Evolutionary conservation across 2,113 vertebrate genomes (phyloP), one percentile per base, ranked within the genome.

Genomic region (Atractosteus spatula): DNA sequence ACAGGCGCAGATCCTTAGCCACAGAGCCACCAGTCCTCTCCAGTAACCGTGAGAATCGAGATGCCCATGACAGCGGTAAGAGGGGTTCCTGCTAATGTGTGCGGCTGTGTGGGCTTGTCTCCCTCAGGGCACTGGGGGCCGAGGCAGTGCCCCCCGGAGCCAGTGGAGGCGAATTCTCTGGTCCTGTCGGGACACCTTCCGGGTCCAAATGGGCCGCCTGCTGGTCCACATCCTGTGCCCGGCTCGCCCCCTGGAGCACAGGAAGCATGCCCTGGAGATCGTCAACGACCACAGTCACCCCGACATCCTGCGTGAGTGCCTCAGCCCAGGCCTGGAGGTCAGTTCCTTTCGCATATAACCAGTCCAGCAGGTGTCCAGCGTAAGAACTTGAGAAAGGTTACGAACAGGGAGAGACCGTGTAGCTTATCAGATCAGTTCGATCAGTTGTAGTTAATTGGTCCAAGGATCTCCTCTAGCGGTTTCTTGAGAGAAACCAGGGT

Each of bases 221-320:
- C 89, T 99, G 16, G 95, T 96, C n/a, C 93, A 98, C 82, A 89
- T 87, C 0, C 87, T 97, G 66, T 96, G 95, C 72, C 94, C 96
- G 7, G 3, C 80, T 0, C 93, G 88, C 54, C 79, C 87, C 3
- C 78, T 94, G 55, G 88, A 87, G 44, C 93, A 95, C 71, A 92
- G 96, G 79, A 96, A 87, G 78, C 91, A 95, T 81, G 89, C 87
- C 17, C 87, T 99, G 71, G 93, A 95, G 70, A 92, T 99, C 80
- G 81, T 95, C 47, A 82, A 69, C 8, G 96, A 98, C 82, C 86
- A 93, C 55, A 94, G 85, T 80, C 86, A 96, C 77, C 86, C 94
- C 16, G 97, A 98, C 73, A 96, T 99, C 84, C 87, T 99, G 7
- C 93, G 94, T 68, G 96, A 99, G 75, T 96, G 94, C 66, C 95